Evolutionary conservation across 1,140 invertebrate genomes (phyloP).

Genomic region (Solenopsis fugax): DNA sequence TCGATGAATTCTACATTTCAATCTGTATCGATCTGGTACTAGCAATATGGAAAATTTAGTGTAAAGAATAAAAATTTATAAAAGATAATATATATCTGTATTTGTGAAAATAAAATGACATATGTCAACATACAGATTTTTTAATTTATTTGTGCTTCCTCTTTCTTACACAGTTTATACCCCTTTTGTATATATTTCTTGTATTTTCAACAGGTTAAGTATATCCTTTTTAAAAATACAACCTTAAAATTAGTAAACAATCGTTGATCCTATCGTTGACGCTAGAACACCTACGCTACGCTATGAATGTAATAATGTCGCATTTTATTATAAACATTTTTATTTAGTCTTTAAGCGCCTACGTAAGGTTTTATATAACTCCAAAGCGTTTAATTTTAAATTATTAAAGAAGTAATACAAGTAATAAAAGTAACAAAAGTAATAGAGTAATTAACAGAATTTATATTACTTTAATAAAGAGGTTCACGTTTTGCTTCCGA

Average conservation of each 20-base stretch:
- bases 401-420: not conserved
- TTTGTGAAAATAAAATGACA: too few relatives aligned
- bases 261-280: not conserved
- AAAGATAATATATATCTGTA: not conserved
- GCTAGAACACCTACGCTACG: not conserved
- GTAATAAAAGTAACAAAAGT: too few relatives aligned
- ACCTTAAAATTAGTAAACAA: not conserved
- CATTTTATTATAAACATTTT: not conserved
- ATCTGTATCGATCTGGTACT: not conserved
- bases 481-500: not conserved
- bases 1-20: not conserved
- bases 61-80: not conserved
- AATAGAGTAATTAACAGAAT: not conserved
- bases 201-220: not conserved
- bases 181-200: not conserved
- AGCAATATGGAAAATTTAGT: not conserved
- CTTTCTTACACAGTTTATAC: not conserved
- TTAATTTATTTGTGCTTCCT: not conserved
- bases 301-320: not conserved
- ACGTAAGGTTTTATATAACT: not conserved
- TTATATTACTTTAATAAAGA: not conserved
- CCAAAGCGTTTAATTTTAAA: not conserved
- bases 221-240: not conserved
- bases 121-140: not conserved
- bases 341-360: not conserved